Conservation (phyloP, 2,888 invertebrate genomes). For the Arrhopalites spinosus region DNA sequence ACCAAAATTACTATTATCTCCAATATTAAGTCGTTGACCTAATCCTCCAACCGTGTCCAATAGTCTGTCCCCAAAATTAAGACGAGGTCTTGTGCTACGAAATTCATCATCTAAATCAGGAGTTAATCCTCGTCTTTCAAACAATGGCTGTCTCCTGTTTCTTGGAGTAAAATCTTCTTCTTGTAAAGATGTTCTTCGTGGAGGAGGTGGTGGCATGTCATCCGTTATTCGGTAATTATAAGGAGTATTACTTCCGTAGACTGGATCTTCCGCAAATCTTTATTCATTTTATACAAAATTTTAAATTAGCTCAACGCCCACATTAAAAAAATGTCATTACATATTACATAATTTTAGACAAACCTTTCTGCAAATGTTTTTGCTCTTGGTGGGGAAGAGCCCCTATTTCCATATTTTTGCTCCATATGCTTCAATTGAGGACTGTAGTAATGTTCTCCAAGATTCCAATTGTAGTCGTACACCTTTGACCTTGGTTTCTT, state of each 20-base stretch:
- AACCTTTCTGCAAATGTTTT: constrained; percentile 52
- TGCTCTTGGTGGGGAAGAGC: constrained; percentile 51
- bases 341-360: constrained; percentile 41
- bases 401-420: constrained; percentile 34
- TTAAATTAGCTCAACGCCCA: neutral
- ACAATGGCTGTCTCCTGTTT: constrained; percentile 22
- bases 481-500: constrained; percentile 75
- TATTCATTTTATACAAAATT: neutral
- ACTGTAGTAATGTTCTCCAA: constrained; percentile 52
- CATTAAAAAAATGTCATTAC: neutral
- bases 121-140: constrained; percentile 23
- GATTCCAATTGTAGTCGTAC: constrained; percentile 81
- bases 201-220: neutral
- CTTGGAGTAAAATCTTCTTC: constrained; percentile 16
- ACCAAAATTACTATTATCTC: neutral
- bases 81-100: constrained; percentile 16
- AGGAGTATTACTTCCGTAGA: constrained; percentile 31
- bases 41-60: constrained; percentile 50
- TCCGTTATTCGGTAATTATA: constrained; percentile 25
- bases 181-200: constrained; percentile 23
- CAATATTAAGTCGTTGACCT: constrained; percentile 20
- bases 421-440: constrained; percentile 52
- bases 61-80: constrained; percentile 51
- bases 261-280: constrained; percentile 48
- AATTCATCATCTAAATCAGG: constrained; percentile 15